Evolutionary conservation across 2,888 invertebrate species (phyloP).

Genomic region (Maniola hyperantus): DNA sequence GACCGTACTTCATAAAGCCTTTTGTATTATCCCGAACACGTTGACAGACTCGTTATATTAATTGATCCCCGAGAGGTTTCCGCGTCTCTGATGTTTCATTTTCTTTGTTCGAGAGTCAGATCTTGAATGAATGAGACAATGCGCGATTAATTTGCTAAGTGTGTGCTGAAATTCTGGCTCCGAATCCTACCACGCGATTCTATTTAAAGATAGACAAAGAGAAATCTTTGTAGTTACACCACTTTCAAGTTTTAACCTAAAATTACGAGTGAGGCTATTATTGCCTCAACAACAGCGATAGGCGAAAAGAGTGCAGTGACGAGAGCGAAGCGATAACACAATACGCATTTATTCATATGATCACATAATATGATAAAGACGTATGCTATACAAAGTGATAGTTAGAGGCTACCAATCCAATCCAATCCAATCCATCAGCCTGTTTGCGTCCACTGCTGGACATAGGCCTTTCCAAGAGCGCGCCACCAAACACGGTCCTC

Average conservation of each 20-base stretch:
- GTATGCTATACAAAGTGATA: no score
- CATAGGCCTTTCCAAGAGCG: no score
- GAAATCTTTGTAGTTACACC: background rate
- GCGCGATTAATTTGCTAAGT: constrained; percentile 24
- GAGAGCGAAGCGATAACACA: no score
- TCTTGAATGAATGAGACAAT: constrained; percentile 20
- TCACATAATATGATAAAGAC: no score
- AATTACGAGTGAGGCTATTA: background rate
- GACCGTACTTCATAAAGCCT: constrained; percentile 23
- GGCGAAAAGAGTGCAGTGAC: no score
- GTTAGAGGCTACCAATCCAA: no score
- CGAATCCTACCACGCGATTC: background rate
- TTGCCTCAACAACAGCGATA: no score
- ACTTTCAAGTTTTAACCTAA: background rate
- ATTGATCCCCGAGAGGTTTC: constrained; percentile 34
- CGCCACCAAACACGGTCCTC: no score
- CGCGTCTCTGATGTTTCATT: constrained; percentile 33
- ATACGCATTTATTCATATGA: no score
- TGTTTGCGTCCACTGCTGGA: no score
- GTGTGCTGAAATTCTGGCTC: constrained; percentile 9
- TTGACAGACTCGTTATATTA: constrained; percentile 32
- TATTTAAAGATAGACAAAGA: background rate
- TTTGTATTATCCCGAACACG: constrained; percentile 30
- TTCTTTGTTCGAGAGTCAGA: constrained; percentile 27
- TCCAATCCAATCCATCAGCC: no score